phyloP scores from a whole-genome alignment of 2,797 vertebrate species.

The Argyrosomus regius region DNA sequence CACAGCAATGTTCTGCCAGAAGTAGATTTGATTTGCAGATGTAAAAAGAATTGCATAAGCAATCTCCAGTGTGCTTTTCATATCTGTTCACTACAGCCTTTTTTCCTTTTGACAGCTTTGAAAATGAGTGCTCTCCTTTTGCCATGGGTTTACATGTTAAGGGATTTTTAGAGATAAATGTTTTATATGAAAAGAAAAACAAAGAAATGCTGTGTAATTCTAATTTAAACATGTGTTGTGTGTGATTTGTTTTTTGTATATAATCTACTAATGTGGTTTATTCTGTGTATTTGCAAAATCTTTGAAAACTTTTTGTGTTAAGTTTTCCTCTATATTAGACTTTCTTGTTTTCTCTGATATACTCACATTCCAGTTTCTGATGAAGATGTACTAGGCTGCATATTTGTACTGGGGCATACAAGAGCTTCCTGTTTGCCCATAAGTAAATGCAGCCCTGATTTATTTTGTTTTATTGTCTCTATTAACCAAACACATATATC shows the following conservation, averaged over 20 bases:
- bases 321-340: constrained; percentile 43
- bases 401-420: constrained; percentile 49
- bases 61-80: constrained; percentile 23
- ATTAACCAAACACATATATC: constrained; percentile 33
- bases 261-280: constrained; percentile 54
- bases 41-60: constrained; percentile 20
- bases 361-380: constrained; percentile 16
- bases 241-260: constrained; percentile 56
- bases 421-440: constrained; percentile 29
- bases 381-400: constrained; percentile 45
- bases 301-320: constrained; percentile 53
- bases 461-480: constrained; percentile 37
- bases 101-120: constrained; percentile 35
- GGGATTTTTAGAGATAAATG: constrained; percentile 63
- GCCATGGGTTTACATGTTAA: constrained; percentile 56
- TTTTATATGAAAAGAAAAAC: constrained; percentile 57
- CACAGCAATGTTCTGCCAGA: constrained; percentile 22
- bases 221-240: constrained; percentile 34
- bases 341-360: constrained; percentile 39
- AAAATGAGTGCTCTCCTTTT: constrained; percentile 60
- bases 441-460: constrained; percentile 39
- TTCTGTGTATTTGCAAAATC: constrained; percentile 59
- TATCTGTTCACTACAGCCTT: constrained; percentile 9
- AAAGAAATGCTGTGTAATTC: constrained; percentile 41
- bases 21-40: constrained; percentile 34